Base-by-base conservation (phyloP, 1,140 invertebrate genomes). In the Conus ventricosus region DNA sequence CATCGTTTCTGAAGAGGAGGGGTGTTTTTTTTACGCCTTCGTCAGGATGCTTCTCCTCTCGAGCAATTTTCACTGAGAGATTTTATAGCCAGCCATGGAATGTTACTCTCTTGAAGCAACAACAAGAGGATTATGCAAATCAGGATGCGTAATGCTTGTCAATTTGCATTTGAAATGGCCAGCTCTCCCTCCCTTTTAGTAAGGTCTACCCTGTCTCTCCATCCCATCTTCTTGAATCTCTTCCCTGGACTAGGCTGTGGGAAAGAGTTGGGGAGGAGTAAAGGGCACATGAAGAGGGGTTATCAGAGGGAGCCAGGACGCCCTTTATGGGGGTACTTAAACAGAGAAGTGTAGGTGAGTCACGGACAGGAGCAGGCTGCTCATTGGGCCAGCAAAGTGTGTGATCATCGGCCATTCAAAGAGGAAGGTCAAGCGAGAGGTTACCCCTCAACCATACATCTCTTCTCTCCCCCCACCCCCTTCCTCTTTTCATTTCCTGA, bases 41-140 rank as follows among this genome's bases (percentile, higher is more conserved):
- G 71, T n/a, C 8, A 39, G 39, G 39, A 39, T 39, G 39, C 39
- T 39, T 39, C 39, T 39, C 39, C 39, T 39, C 39, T 39, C 3
- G 39, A 39, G 39, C 39, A 39, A 78, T 27, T 78, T 27, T 78
- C 76, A 25, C 23, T 6, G 76, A 25, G 7, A 39, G 76, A 81
- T 81, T 81, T 81, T 53, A 55, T 81, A 4, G 80, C 80, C 54
- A 13, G 76, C 76, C 6, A 13, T 8, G 80, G 53, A n/a, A 84
- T 27, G 5, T 60, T 25, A 53, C 25, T n/a, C 25, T 20, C 55
- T 17, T 55, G 23, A 39, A 67, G 85, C 51, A 87, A 78, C 80
- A 80, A 87, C 71, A 78, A 78, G 71, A 87, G 75, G 85, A 87
- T 87, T 87, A 87, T 80, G 85, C 85, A 78, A 78, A 87, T 87